Evolutionary conservation across 2,797 vertebrate genomes (phyloP), one percentile per base, ranked within the genome.

Genomic region (Podarcis lilfordi): DNA sequence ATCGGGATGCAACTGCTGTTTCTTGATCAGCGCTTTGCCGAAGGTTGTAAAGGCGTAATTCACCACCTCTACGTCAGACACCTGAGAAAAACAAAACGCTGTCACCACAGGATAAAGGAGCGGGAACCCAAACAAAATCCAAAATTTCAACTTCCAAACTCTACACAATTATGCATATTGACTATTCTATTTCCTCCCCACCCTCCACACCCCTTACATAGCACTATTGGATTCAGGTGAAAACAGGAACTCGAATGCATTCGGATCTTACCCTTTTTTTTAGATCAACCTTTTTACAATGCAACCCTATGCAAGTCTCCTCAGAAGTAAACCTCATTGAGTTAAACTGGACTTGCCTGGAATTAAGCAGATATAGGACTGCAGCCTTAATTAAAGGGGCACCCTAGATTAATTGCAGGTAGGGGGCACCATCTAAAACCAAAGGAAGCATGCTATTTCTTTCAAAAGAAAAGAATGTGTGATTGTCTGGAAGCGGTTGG

Each of bases 1-100:
- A 93, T 99, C 99, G 0, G 99, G 98, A 91, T 99, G 99, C 89
- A 99, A 96, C 35, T 96, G 97, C 88, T 91, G 97, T 95, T 97
- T 97, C 95, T 97, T 99, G 76, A 99, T 97, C 68, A 97, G 94
- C 0, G 92, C 85, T 97, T 99, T 99, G 91, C 99, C 99, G 43
- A 99, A 99, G 2, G 97, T 94, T 2, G 96, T 99, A 92, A 99
- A 99, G 82, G 98, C 96, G 0, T 97, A 97, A 80, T 89, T 97
- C 76, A 97, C 95, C 29, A 98, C 0, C 93, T 99, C 97, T 82
- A 99, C 83, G 83, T 99, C 97, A 89, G 96, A 97, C 1, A 93
- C 92, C 99, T 99, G 93, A 91, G 37, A 74, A 85, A 95, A 72
- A 89, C 19, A 87, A 61, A 11, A 6, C 7, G 79, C 85, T 76